These are phyloP conservation scores for Melanotaenia parkinsoni DNA, from an alignment of 2,797 vertebrate genomes.

Conservation along the genomic window DNA sequence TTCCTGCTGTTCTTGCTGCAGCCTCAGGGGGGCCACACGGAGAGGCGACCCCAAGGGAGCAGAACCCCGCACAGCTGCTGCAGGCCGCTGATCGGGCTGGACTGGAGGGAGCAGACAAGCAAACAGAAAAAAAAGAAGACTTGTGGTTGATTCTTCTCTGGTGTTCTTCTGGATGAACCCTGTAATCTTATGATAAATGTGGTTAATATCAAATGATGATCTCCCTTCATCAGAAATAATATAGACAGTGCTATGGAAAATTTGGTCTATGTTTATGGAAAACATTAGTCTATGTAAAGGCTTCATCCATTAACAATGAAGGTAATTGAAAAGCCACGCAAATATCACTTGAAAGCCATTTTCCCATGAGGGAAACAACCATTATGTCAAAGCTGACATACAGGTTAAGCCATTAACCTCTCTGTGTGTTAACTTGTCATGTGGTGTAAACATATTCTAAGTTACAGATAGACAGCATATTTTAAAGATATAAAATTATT, in stretches of 20 bases:
- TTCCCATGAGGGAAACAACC: constrained; percentile 19
- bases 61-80: constrained; percentile 63
- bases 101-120: constrained; percentile 47
- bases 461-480: neutral
- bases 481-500: neutral
- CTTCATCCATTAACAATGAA: constrained; percentile 20
- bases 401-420: constrained; percentile 48
- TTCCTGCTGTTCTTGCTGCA: constrained; percentile 79
- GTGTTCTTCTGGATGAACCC: constrained; percentile 33
- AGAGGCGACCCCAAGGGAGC: constrained; percentile 67
- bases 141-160: constrained; percentile 38
- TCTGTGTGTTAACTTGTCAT: constrained; percentile 46
- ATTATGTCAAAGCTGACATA: constrained; percentile 42
- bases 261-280: constrained; percentile 16
- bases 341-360: constrained; percentile 21
- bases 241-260: constrained; percentile 15
- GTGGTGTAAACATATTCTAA: constrained; percentile 5
- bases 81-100: constrained; percentile 65
- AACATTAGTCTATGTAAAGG: constrained; percentile 15
- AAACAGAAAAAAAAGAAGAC: constrained; percentile 33
- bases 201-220: constrained; percentile 39
- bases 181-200: constrained; percentile 46
- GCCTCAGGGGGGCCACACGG: constrained; percentile 58
- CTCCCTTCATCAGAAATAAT: constrained; percentile 31
- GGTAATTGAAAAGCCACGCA: constrained; percentile 38